These are phyloP conservation scores for Thyatira batis DNA, from an alignment of 2,888 invertebrate genomes.

Conservation along the genomic window DNA sequence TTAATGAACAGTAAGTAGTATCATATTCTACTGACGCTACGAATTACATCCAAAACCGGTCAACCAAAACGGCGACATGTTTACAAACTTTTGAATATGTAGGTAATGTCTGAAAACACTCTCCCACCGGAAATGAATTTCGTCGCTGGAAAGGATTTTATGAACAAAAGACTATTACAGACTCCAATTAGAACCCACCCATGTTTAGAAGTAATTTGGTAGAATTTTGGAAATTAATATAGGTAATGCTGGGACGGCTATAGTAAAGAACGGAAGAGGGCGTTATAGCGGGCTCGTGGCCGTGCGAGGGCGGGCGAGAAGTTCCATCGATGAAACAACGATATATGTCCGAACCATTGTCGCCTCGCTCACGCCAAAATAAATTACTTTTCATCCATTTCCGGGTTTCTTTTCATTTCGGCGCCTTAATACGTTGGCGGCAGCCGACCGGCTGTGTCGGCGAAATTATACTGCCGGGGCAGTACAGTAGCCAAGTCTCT, in stretches of 20 bases:
- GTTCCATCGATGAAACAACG: conserved; percentile 11
- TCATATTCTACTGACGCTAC: too few species aligned
- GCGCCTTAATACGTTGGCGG: conserved; percentile 66
- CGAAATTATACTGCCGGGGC: conserved; percentile 67
- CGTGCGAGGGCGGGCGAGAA: conserved; percentile 9
- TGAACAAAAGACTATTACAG: conserved; percentile 52
- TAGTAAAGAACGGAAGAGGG: conserved; percentile 12
- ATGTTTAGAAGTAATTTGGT: conserved; percentile 58
- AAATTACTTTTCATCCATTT: conserved; percentile 72
- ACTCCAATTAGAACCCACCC: conserved; percentile 50
- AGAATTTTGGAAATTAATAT: conserved; percentile 60
- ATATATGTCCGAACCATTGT: conserved; percentile 36
- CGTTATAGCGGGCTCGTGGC: background rate
- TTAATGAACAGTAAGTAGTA: too few species aligned
- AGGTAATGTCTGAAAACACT: too few species aligned
- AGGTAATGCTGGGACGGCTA: conserved; percentile 30
- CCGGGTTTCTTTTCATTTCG: conserved; percentile 69
- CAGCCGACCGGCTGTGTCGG: conserved; percentile 62
- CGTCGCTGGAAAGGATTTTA: conserved; percentile 45
- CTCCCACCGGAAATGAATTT: too few species aligned
- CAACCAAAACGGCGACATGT: background rate
- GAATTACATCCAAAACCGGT: background rate
- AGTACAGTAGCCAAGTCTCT: conserved; percentile 71
- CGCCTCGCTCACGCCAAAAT: conserved; percentile 54
- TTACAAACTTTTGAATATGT: too few species aligned